Conservation (phyloP, 2,113 vertebrate species). For the Merops nubicus region DNA sequence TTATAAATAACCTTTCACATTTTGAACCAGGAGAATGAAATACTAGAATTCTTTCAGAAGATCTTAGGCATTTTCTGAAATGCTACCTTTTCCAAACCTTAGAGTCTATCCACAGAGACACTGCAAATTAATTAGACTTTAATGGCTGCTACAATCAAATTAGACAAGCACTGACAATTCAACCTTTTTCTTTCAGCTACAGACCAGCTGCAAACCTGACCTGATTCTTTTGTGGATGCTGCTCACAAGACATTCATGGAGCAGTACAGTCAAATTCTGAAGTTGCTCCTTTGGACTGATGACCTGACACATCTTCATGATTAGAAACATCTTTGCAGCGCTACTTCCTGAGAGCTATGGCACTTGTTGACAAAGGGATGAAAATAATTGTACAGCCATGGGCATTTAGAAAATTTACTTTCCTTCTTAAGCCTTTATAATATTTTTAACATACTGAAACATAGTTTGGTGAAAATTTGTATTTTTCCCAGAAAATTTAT, state of each 20-base stretch:
- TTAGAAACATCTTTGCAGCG: neutral
- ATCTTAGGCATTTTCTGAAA: neutral
- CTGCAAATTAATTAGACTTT: neutral
- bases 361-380: neutral
- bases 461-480: neutral
- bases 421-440: neutral
- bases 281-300: neutral
- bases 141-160: neutral
- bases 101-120: neutral
- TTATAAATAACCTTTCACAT: neutral
- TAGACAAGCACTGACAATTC: neutral
- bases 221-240: neutral
- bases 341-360: neutral
- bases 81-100: neutral
- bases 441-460: neutral
- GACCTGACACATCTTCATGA: neutral
- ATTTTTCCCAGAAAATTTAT: neutral
- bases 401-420: neutral
- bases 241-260: accelerated
- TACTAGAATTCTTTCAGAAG: neutral
- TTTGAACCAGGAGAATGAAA: neutral
- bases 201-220: neutral
- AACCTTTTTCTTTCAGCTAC: neutral
- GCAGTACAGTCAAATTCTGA: neutral
- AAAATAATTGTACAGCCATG: neutral